Percentiles rank a stretch among this genome's conserved stretches.
These are phyloP conservation scores for Esperia sulphurella DNA, from an alignment of 2,888 invertebrate species.

Conservation along the genomic window DNA sequence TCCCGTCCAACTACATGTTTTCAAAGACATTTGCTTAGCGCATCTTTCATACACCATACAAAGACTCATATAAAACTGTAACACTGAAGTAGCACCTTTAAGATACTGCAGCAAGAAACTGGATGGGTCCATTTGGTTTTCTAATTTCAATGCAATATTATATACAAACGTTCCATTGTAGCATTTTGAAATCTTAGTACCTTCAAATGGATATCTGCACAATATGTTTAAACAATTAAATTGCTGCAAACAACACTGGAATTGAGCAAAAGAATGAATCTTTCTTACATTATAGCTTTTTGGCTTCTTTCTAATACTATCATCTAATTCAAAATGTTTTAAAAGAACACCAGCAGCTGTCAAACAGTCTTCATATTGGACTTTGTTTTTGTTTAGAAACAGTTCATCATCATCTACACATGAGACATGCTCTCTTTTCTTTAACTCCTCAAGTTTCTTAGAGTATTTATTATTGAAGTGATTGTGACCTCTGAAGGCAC, in stretches of 20 bases:
- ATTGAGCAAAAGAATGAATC: constrained; percentile 82
- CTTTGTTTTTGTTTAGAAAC: constrained; percentile 64
- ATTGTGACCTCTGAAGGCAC: constrained; percentile 68
- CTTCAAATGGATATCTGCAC: constrained; percentile 78
- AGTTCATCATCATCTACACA: constrained; percentile 36
- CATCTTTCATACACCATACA: constrained; percentile 39
- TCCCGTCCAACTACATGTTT: constrained; percentile 32
- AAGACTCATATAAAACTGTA: constrained; percentile 56
- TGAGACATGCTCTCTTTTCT: constrained; percentile 20
- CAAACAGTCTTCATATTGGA: constrained; percentile 79
- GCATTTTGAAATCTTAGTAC: constrained; percentile 79
- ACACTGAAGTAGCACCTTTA: constrained; percentile 48
- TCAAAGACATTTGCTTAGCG: constrained; percentile 41
- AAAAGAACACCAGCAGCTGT: constrained; percentile 78
- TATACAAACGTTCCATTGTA: constrained; percentile 89
- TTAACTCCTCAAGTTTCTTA: constrained; percentile 50
- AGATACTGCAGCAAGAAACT: constrained; percentile 75
- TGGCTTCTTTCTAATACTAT: constrained; percentile 69
- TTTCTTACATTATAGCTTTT: constrained; percentile 77
- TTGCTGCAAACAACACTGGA: constrained; percentile 81
- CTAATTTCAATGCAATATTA: constrained; percentile 83
- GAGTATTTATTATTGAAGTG: constrained; percentile 69
- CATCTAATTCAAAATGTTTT: constrained; percentile 78
- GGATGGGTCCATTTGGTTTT: constrained; percentile 73
- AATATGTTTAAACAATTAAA: constrained; percentile 82